Percentiles rank a stretch among this genome's conserved stretches.
Evolutionary conservation across 2,113 vertebrate genomes (phyloP).

Genomic region (Forbesichthys agassizii): DNA sequence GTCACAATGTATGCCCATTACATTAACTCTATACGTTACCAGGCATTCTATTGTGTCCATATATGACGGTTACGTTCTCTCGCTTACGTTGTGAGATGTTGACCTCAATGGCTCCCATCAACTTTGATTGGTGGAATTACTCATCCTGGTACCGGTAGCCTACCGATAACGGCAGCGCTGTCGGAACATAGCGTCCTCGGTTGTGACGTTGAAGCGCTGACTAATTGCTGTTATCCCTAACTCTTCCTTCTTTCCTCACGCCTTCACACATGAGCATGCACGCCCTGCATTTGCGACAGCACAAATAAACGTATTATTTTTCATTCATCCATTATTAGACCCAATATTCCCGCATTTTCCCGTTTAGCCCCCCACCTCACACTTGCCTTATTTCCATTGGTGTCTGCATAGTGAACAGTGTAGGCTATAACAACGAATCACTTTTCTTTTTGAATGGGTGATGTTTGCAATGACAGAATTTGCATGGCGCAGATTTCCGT

Average conservation of each 20-base stretch:
- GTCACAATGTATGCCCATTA: background rate
- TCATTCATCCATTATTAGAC: slow-evolving; percentile 45
- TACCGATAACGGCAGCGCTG: slow-evolving; percentile 33
- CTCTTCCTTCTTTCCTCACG: slow-evolving; percentile 52
- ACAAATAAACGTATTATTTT: slow-evolving; percentile 31
- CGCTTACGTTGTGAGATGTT: slow-evolving; percentile 30
- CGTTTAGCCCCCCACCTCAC: slow-evolving; percentile 41
- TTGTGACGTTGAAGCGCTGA: slow-evolving; percentile 76
- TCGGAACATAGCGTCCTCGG: slow-evolving; percentile 67
- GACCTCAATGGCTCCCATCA: slow-evolving; percentile 43
- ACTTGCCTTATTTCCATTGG: slow-evolving; percentile 62
- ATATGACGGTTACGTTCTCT: background rate
- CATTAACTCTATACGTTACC: background rate
- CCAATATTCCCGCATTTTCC: slow-evolving; percentile 39
- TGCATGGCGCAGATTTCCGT: slow-evolving; percentile 60
- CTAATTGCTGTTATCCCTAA: slow-evolving; percentile 71
- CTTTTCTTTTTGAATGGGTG: slow-evolving; percentile 43
- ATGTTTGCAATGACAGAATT: slow-evolving; percentile 60
- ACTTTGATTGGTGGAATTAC: slow-evolving; percentile 61
- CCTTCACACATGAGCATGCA: slow-evolving; percentile 48
- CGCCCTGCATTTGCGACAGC: slow-evolving; percentile 62
- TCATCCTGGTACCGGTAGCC: slow-evolving; percentile 61
- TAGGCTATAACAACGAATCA: slow-evolving; percentile 71
- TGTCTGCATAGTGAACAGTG: slow-evolving; percentile 34
- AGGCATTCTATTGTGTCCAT: background rate